Percentiles rank a stretch among this genome's conserved stretches.
Evolutionary conservation across 2,888 invertebrate species (phyloP).

Genomic region (Plagodis dolabraria): DNA sequence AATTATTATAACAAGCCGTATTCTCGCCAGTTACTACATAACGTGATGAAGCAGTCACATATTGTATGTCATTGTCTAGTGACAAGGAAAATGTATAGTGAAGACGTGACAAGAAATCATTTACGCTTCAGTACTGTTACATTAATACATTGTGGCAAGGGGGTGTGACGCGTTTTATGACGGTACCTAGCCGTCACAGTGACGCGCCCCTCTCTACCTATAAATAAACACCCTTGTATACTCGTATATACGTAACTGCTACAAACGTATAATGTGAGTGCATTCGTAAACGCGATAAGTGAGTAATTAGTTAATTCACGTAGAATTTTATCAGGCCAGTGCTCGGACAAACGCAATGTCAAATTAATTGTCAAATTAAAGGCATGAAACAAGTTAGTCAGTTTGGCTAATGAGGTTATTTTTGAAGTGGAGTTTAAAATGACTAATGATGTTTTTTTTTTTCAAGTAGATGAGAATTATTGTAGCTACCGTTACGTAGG

Average conservation of each 20-base stretch:
- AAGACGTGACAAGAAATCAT: background rate
- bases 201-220: constrained; percentile 51
- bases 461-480: too few relatives aligned
- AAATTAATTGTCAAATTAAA: constrained; percentile 28
- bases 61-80: too few relatives aligned
- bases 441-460: too few relatives aligned
- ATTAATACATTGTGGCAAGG: constrained; percentile 31
- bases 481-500: too few relatives aligned
- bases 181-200: constrained; percentile 44
- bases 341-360: constrained; percentile 27
- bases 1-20: too few relatives aligned
- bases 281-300: constrained; percentile 14
- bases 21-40: too few relatives aligned
- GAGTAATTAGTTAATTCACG: constrained; percentile 1
- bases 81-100: too few relatives aligned
- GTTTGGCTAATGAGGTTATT: constrained; percentile 24
- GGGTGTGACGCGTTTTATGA: constrained; percentile 52
- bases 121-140: constrained; percentile 10
- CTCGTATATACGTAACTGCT: constrained; percentile 35
- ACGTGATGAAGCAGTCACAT: too few relatives aligned
- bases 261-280: constrained; percentile 21
- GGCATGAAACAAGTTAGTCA: constrained; percentile 4
- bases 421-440: constrained; percentile 16
- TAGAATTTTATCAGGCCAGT: constrained; percentile 15
- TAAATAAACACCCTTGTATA: constrained; percentile 22